Percentiles rank a stretch among this genome's conserved stretches.
Evolutionary conservation across 2,113 vertebrate genomes (phyloP).

Genomic region (Nothocercus julius): DNA sequence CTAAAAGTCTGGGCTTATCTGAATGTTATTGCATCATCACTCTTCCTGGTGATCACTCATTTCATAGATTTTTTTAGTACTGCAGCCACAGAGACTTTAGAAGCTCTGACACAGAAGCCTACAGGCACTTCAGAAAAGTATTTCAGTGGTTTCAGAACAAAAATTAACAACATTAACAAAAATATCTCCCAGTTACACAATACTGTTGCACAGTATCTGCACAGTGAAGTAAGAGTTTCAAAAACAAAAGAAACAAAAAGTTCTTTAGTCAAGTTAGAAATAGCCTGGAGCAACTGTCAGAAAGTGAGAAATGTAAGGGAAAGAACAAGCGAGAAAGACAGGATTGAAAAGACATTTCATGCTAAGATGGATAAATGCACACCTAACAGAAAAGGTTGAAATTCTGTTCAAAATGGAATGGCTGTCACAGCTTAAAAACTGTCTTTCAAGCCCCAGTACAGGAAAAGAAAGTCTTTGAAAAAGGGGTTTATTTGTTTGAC

Average conservation of each 20-base stretch:
- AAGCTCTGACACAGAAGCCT: not conserved
- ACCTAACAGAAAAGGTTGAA: not conserved
- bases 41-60: not conserved
- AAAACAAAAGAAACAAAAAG: not conserved
- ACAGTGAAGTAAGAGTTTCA: not conserved
- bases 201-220: not conserved
- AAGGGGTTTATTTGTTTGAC: slow-evolving; percentile 2
- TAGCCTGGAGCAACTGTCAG: not conserved
- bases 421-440: not conserved
- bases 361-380: not conserved
- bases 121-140: not conserved
- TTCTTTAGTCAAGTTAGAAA: not conserved
- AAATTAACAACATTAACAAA: not conserved
- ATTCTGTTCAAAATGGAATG: not conserved
- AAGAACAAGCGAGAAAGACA: not conserved
- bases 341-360: not conserved
- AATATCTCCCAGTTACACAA: not conserved
- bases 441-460: not conserved
- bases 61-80: not conserved
- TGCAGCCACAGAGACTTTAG: not conserved
- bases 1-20: not conserved
- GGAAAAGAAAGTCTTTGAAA: not conserved
- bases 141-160: not conserved
- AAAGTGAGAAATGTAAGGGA: not conserved
- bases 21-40: not conserved